These are phyloP conservation scores for Sebastiscus albofasciatus DNA, from an alignment of 2,797 vertebrate genomes.

Conservation along the genomic window DNA sequence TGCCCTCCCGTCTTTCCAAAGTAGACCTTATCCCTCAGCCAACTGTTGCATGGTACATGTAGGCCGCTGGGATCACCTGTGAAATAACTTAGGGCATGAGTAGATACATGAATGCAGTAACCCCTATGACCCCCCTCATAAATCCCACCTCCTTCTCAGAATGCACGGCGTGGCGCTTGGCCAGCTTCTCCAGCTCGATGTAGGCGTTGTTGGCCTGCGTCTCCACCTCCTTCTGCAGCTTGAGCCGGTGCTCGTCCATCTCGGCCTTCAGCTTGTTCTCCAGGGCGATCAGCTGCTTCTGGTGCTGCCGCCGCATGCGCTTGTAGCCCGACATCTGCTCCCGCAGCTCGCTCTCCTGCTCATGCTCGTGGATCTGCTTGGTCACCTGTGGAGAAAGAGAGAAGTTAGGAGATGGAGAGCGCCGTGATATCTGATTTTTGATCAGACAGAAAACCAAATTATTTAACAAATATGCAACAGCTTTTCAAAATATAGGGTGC, in stretches of 20 bases:
- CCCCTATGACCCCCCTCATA: neutral
- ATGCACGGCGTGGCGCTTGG: slow-evolving; percentile 94
- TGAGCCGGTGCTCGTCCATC: slow-evolving; percentile 99
- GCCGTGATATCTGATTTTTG: neutral
- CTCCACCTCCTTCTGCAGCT: slow-evolving; percentile 99
- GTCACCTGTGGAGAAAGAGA: slow-evolving; percentile 87
- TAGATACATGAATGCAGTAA: too few species aligned
- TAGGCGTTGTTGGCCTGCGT: slow-evolving; percentile 99
- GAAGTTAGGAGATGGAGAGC: neutral
- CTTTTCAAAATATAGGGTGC: neutral
- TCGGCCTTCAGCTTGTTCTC: slow-evolving; percentile 99
- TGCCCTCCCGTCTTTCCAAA: slow-evolving; percentile 2
- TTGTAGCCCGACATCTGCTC: slow-evolving; percentile 99
- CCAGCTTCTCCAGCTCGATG: slow-evolving; percentile 99
- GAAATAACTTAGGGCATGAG: slow-evolving; percentile 13
- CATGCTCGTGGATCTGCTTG: slow-evolving; percentile 99
- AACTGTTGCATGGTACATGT: slow-evolving; percentile 22
- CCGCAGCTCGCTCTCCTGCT: slow-evolving; percentile 99
- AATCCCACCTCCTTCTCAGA: slow-evolving; percentile 94
- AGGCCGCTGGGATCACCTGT: slow-evolving; percentile 12
- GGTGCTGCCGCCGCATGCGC: slow-evolving; percentile 99
- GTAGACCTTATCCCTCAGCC: neutral
- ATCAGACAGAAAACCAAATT: accelerated
- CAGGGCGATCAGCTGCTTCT: slow-evolving; percentile 99
- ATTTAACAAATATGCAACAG: neutral